phyloP scores from a whole-genome alignment of 2,888 invertebrate genomes.

The Sarcophaga variegata region DNA sequence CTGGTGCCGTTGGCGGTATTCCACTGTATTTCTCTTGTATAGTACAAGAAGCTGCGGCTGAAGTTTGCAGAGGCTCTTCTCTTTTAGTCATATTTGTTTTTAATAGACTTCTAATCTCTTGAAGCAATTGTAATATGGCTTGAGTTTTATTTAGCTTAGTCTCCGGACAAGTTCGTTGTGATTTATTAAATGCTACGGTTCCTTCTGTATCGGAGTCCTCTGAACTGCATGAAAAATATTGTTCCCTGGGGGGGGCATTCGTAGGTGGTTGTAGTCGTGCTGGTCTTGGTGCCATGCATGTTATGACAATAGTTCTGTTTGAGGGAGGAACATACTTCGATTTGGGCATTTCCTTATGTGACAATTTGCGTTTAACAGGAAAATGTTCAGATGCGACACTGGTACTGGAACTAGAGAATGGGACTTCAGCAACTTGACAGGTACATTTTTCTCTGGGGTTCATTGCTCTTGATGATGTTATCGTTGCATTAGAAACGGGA shows the following conservation, averaged over 20 bases:
- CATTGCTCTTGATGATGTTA: constrained; percentile 8
- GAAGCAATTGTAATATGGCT: constrained; percentile 63
- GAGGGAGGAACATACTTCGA: neutral
- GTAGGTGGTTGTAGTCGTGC: neutral
- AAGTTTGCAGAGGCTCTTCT: neutral
- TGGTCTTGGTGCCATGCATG: neutral
- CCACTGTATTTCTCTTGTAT: neutral
- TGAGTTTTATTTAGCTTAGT: constrained; percentile 15
- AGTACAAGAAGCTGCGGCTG: neutral
- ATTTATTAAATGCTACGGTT: neutral
- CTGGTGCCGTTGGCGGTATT: neutral
- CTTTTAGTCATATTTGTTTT: constrained; percentile 44
- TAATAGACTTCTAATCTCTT: constrained; percentile 66
- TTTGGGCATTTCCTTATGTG: neutral
- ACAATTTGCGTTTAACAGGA: constrained; percentile 8
- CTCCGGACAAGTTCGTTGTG: too few relatives aligned
- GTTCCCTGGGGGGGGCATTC: neutral
- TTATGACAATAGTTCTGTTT: neutral
- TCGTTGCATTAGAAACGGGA: neutral
- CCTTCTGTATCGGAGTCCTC: constrained; percentile 40
- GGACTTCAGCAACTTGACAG: neutral
- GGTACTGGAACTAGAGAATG: constrained; percentile 34
- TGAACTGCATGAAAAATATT: constrained; percentile 63
- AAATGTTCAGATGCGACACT: constrained; percentile 12
- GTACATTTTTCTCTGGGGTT: constrained; percentile 19